These are phyloP conservation scores for Herminia tarsipennalis DNA, from an alignment of 2,888 invertebrate genomes.

Conservation along the genomic window DNA sequence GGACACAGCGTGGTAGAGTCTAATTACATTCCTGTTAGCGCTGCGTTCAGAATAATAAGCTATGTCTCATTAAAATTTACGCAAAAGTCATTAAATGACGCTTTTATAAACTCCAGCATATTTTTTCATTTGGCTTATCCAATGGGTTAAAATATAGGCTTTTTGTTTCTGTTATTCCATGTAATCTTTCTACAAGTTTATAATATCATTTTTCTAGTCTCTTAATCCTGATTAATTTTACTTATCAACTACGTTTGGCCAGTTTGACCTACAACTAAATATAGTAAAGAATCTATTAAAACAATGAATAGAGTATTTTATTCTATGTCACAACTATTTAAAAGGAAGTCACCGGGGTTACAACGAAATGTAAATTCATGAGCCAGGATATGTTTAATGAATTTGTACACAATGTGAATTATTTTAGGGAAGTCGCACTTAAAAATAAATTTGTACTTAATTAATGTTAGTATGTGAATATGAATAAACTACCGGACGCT, in stretches of 20 bases:
- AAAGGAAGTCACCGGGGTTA: slow-evolving; percentile 23
- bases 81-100: slow-evolving; percentile 14
- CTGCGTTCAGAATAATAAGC: slow-evolving; percentile 16
- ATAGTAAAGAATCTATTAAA: slow-evolving; percentile 35
- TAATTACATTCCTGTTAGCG: slow-evolving; percentile 11
- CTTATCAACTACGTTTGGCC: slow-evolving; percentile 57
- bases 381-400: slow-evolving; percentile 67
- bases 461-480: slow-evolving; percentile 25
- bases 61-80: slow-evolving; percentile 11
- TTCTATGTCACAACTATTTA: slow-evolving; percentile 16
- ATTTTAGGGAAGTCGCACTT: slow-evolving; percentile 24
- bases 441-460: slow-evolving; percentile 53
- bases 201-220: slow-evolving; percentile 25
- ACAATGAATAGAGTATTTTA: slow-evolving; percentile 8
- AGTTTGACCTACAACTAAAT: slow-evolving; percentile 58
- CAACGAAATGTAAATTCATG: slow-evolving; percentile 36
- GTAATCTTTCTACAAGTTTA: slow-evolving; percentile 18
- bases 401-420: slow-evolving; percentile 67
- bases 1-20: slow-evolving; percentile 4
- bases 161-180: background rate
- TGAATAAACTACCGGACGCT: slow-evolving; percentile 72
- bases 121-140: slow-evolving; percentile 6
- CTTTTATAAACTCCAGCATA: slow-evolving; percentile 3
- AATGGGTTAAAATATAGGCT: background rate
- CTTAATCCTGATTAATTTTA: slow-evolving; percentile 24